phyloP scores from a whole-genome alignment of 1,140 invertebrate species.

The Lucilia cuprina region DNA sequence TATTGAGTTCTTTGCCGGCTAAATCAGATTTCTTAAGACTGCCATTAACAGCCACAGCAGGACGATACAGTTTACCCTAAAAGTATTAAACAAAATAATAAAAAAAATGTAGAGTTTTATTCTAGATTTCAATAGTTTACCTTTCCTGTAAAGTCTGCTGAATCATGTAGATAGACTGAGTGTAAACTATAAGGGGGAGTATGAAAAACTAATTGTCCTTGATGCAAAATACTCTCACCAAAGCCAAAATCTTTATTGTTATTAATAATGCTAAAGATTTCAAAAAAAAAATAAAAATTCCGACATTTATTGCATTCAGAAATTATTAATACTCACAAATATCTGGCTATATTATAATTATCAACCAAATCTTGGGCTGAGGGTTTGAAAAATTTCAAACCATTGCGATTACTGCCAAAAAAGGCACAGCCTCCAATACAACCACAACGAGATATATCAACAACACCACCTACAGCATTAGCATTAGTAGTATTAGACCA shows the following conservation, averaged over 20 bases:
- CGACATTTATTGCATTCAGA: not conserved
- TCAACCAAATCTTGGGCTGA: conserved; percentile 79
- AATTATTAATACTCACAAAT: conserved; percentile 65
- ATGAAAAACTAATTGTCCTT: conserved; percentile 87
- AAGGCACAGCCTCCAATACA: conserved; percentile 95
- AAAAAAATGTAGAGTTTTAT: not conserved
- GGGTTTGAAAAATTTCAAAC: conserved; percentile 86
- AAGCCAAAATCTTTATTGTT: conserved; percentile 77
- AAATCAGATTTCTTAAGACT: conserved; percentile 57
- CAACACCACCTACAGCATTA: conserved; percentile 44
- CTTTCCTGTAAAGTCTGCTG: conserved; percentile 60
- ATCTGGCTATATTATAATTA: conserved; percentile 81
- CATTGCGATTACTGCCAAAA: conserved; percentile 90
- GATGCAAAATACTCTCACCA: conserved; percentile 91
- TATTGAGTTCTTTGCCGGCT: conserved; percentile 44
- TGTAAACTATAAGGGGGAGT: conserved; percentile 84
- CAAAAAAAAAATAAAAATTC: not conserved
- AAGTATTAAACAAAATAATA: not conserved
- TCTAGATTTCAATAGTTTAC: not conserved
- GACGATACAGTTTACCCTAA: conserved; percentile 52
- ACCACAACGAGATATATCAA: conserved; percentile 76
- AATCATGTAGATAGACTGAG: conserved; percentile 79
- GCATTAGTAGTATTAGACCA: conserved; percentile 73
- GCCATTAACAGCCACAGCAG: conserved; percentile 49
- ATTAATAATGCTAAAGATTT: conserved; percentile 51